Percentiles rank a stretch among this genome's conserved stretches.
Conservation (phyloP, 64 coral and sea anemone genomes). For the Anthopleura sola region DNA sequence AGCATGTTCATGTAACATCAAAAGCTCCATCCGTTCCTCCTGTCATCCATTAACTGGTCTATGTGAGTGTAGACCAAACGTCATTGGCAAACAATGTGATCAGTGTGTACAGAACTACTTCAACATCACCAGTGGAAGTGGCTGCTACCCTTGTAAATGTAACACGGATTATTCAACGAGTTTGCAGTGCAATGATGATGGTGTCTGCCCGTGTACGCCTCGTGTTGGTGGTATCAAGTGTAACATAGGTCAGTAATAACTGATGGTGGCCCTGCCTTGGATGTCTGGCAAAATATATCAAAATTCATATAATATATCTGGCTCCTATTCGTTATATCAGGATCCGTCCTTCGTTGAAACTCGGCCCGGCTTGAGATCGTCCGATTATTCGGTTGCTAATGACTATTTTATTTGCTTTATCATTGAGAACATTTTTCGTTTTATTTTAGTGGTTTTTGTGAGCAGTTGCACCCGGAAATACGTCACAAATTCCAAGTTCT, state of each 20-base stretch:
- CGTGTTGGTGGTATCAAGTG: slow-evolving; percentile 68
- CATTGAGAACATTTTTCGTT: too few species aligned
- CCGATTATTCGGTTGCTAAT: too few species aligned
- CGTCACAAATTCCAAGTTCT: too few species aligned
- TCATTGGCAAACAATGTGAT: slow-evolving; percentile 67
- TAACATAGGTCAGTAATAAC: not conserved
- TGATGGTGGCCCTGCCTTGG: too few species aligned
- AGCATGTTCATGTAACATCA: slow-evolving; percentile 60
- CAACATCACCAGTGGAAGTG: slow-evolving; percentile 78
- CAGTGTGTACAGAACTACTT: slow-evolving; percentile 53
- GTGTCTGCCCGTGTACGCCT: slow-evolving; percentile 55
- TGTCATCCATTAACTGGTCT: slow-evolving; percentile 69
- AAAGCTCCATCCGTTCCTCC: slow-evolving; percentile 18
- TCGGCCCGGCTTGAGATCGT: too few species aligned
- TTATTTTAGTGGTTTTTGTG: too few species aligned
- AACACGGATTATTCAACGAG: slow-evolving; percentile 44
- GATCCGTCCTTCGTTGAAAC: too few species aligned
- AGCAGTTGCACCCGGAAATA: too few species aligned
- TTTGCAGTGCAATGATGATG: slow-evolving; percentile 64
- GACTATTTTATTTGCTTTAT: too few species aligned
- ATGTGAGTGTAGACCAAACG: slow-evolving; percentile 70
- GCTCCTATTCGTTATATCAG: too few species aligned
- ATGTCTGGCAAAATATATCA: too few species aligned
- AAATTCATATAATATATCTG: too few species aligned
- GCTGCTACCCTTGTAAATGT: slow-evolving; percentile 76